These are phyloP conservation scores for Hyperoplus lanceolatus DNA, from an alignment of 2,797 vertebrate genomes.

Conservation along the genomic window DNA sequence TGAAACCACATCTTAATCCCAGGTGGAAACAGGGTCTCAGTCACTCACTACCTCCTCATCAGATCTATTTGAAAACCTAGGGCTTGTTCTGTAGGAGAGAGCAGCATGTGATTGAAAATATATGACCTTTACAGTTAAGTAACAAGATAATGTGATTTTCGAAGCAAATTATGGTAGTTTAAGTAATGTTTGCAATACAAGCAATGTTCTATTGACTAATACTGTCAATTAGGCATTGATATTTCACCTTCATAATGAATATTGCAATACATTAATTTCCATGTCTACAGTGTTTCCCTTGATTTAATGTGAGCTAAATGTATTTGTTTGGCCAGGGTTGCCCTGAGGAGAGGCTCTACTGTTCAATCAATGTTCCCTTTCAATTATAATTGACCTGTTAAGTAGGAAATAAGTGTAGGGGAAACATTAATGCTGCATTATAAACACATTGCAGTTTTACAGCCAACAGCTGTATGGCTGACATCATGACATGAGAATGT, in stretches of 20 bases:
- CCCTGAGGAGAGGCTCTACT: not conserved
- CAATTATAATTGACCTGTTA: not conserved
- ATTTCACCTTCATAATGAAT: not conserved
- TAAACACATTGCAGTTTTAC: not conserved
- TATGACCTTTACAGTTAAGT: not conserved
- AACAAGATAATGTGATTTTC: not conserved
- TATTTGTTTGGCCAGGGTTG: not conserved
- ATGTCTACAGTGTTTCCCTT: not conserved
- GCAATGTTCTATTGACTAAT: not conserved
- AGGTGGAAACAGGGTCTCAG: too few species aligned
- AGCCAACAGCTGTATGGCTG: slow-evolving; percentile 9
- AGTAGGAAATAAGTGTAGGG: not conserved
- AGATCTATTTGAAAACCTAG: not conserved
- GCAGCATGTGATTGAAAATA: slow-evolving; percentile 4
- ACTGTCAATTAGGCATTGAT: not conserved
- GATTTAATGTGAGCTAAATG: not conserved
- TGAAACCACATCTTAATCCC: too few species aligned
- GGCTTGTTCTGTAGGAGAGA: not conserved
- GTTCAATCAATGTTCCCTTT: not conserved
- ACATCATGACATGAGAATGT: slow-evolving; percentile 27
- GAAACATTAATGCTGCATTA: not conserved
- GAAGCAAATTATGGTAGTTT: not conserved
- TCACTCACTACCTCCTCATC: not conserved
- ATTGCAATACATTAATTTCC: not conserved
- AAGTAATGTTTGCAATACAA: not conserved